Percentiles rank a stretch among this genome's conserved stretches.
These are phyloP conservation scores for Microchrysa polita DNA, from an alignment of 2,888 invertebrate species.

Conservation along the genomic window DNA sequence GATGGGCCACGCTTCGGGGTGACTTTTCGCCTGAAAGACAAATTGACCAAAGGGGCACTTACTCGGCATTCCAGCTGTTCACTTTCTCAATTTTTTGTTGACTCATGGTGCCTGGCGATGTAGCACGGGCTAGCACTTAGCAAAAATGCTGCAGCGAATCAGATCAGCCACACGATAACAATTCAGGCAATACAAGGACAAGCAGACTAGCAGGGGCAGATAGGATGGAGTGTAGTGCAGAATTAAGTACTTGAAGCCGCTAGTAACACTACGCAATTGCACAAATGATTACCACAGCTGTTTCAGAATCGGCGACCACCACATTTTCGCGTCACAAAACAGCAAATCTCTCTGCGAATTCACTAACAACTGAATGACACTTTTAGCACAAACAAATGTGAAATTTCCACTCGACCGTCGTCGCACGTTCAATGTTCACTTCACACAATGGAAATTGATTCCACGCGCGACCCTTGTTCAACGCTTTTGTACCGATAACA, in stretches of 20 bases:
- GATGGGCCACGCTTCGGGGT: not conserved
- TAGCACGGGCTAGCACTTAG: not conserved
- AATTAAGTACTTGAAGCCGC: constrained; percentile 3
- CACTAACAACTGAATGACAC: no score
- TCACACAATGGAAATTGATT: not conserved
- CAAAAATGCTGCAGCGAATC: not conserved
- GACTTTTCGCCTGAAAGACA: not conserved
- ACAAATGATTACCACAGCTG: constrained; percentile 33
- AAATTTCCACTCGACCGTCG: not conserved
- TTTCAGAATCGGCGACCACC: constrained; percentile 21
- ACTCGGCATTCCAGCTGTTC: constrained; percentile 35
- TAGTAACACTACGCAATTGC: not conserved
- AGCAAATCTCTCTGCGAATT: not conserved
- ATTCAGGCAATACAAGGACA: not conserved
- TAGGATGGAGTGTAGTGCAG: not conserved
- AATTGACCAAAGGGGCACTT: constrained; percentile 10
- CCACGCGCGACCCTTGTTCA: not conserved
- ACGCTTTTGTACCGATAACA: not conserved
- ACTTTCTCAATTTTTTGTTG: constrained; percentile 3
- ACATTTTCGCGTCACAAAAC: not conserved
- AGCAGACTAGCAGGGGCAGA: not conserved
- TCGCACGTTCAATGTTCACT: constrained; percentile 14
- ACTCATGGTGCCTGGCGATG: constrained; percentile 21
- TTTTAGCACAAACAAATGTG: not conserved
- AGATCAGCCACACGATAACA: not conserved